phyloP scores from a whole-genome alignment of 2,113 vertebrate genomes.

The Myodes glareolus region DNA sequence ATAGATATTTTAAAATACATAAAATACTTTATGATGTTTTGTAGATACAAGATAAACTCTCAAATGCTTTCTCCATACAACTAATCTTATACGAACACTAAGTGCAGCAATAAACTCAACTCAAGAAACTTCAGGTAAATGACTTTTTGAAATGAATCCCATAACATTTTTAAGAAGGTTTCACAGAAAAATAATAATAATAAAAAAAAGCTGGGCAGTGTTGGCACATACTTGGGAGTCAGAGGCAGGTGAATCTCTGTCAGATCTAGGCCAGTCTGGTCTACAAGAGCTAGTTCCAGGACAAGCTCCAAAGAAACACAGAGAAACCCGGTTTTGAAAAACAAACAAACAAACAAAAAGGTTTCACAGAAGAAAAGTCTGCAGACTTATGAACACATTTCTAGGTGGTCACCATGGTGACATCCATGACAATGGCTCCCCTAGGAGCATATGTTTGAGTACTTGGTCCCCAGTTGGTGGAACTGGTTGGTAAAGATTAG shows the following conservation, averaged over 20 bases:
- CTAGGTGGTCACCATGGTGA: not conserved
- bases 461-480: not conserved
- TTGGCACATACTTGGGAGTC: too few species aligned
- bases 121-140: not conserved
- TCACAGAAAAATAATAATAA: not conserved
- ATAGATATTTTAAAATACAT: not conserved
- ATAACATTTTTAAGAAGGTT: not conserved
- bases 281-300: too few species aligned
- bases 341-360: not conserved
- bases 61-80: not conserved
- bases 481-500: not conserved
- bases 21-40: not conserved
- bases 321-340: too few species aligned
- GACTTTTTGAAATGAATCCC: not conserved
- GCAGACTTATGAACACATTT: not conserved
- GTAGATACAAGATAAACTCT: not conserved
- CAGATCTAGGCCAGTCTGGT: too few species aligned
- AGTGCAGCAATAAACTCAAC: not conserved
- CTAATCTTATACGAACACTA: not conserved
- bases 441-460: not conserved
- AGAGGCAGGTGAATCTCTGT: too few species aligned
- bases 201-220: too few species aligned
- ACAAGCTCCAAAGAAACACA: too few species aligned
- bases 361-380: slow-evolving; percentile 19
- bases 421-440: not conserved